phyloP scores from a whole-genome alignment of 2,888 invertebrate genomes.

The Sarcophaga subvicina region DNA sequence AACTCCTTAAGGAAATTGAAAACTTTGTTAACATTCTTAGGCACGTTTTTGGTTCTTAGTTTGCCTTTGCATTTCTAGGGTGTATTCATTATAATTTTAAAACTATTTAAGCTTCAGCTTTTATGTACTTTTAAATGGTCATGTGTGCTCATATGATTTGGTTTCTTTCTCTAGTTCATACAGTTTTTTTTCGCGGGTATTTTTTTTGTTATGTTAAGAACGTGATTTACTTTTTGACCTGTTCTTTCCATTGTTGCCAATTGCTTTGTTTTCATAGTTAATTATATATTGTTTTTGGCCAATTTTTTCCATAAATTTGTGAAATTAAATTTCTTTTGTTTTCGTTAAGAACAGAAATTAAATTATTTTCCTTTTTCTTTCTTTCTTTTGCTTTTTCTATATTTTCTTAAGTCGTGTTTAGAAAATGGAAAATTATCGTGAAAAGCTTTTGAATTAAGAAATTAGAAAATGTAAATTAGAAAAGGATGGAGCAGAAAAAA shows the following conservation, averaged over 20 bases:
- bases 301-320: conserved; percentile 66
- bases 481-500: too few species aligned
- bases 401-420: conserved; percentile 41
- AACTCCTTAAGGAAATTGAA: conserved; percentile 53
- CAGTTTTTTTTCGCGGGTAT: neutral
- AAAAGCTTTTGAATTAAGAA: conserved; percentile 4
- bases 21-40: conserved; percentile 63
- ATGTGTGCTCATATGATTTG: conserved; percentile 39
- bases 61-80: neutral
- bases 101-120: conserved; percentile 50
- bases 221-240: conserved; percentile 69
- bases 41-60: conserved; percentile 59
- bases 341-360: neutral
- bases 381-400: neutral
- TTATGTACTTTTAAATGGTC: conserved; percentile 50
- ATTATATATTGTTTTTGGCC: conserved; percentile 35
- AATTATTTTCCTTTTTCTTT: conserved; percentile 17
- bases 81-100: conserved; percentile 63
- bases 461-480: too few species aligned
- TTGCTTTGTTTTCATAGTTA: conserved; percentile 36
- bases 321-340: conserved; percentile 62
- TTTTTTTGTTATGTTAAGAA: conserved; percentile 50
- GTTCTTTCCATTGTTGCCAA: conserved; percentile 32
- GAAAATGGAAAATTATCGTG: conserved; percentile 50
- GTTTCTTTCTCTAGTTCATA: neutral